Evolutionary conservation across 2,888 invertebrate species (phyloP).

Genomic region (Eupithecia subfuscata): DNA sequence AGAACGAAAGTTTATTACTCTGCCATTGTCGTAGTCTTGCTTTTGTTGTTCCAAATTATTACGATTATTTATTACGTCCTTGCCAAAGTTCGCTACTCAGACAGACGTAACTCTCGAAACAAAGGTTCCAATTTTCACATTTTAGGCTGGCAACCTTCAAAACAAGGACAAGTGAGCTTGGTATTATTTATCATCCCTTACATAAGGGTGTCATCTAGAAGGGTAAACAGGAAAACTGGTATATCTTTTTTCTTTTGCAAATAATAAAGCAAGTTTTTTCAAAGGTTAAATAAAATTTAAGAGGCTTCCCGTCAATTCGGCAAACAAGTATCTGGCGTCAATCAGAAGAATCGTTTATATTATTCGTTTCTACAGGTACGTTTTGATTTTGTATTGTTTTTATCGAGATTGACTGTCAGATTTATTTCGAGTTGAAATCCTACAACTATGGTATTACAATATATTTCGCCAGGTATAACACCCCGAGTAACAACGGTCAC

Average conservation of each 20-base stretch:
- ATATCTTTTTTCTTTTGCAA: slow-evolving; percentile 38
- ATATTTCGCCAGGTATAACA: too few species aligned
- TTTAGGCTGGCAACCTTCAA: slow-evolving; percentile 37
- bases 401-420: neutral
- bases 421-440: neutral
- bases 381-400: neutral
- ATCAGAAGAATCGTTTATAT: slow-evolving; percentile 30
- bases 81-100: slow-evolving; percentile 31
- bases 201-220: slow-evolving; percentile 42
- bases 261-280: slow-evolving; percentile 40
- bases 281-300: slow-evolving; percentile 44
- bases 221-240: slow-evolving; percentile 47
- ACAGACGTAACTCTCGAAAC: slow-evolving; percentile 31
- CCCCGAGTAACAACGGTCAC: too few species aligned
- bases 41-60: slow-evolving; percentile 36
- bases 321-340: slow-evolving; percentile 31
- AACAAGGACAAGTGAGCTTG: slow-evolving; percentile 40
- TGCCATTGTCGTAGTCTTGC: slow-evolving; percentile 25
- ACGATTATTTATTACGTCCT: slow-evolving; percentile 35
- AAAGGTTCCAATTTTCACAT: slow-evolving; percentile 37
- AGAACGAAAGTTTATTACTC: slow-evolving; percentile 29
- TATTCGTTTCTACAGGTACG: slow-evolving; percentile 22
- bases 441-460: too few species aligned
- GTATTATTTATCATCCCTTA: slow-evolving; percentile 39
- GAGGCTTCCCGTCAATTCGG: slow-evolving; percentile 35